Base-by-base conservation (phyloP, 2,888 invertebrate genomes). In the Euclidia mi region DNA sequence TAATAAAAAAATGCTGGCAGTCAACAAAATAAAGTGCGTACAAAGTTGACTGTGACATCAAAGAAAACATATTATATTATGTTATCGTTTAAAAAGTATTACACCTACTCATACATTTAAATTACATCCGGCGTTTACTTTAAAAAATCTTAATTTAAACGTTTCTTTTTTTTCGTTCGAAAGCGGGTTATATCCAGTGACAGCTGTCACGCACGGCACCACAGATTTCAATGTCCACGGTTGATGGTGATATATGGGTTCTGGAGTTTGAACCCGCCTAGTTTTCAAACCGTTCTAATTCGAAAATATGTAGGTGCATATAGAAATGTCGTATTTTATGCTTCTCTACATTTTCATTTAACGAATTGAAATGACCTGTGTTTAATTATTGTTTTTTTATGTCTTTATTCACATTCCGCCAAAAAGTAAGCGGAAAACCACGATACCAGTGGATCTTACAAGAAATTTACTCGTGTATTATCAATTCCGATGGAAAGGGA, bases 191-290 rank as follows among this genome's bases (percentile, higher is more conserved):
- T 32, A 44, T 25, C 28, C 25, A 44, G 44, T 53, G 72, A 71
- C 59, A 29, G 41, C 34, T 70, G 73, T 69, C 70, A 53, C 52
- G 58, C 65, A 45, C 64, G 65, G 51, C 56, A 41, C 29, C 37
- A 61, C 48, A 67, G 64, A 70, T 72, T 72, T 64, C 59, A 57
- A 50, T 60, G 69, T 68, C 63, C 56, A 40, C 52, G 50, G 11
- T 50, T 69, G 62, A 70, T 57, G 52, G 31, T 70, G 71, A 74
- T 66, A 29, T 57, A 71, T 70, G 44, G 43, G 41, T 38, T 35
- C 52, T 65, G 51, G 69, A 74, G 62, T 71, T 64, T 65, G 67
- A 45, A 50, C 11, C 43, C 12, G 29, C 14, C 47, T 48, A 56
- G 37, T 32, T 38, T 43, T 56, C 25, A 7, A 25, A 4, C 15